Conservation (phyloP, 1,140 invertebrate species). For the Sminthurinus signatus region DNA sequence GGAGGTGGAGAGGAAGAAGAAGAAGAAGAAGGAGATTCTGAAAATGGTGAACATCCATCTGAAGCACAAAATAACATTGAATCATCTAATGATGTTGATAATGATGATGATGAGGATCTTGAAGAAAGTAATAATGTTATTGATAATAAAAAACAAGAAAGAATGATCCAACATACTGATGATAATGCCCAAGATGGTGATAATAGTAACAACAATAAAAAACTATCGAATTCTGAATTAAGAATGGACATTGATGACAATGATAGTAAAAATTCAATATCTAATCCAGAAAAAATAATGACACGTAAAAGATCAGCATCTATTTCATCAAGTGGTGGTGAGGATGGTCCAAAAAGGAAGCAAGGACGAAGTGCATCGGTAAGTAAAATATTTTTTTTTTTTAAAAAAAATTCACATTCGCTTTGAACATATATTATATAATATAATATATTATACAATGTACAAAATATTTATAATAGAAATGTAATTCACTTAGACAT, state of each 20-base stretch:
- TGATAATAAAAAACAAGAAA: background rate
- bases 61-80: slow-evolving; percentile 7
- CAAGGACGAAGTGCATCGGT: slow-evolving; percentile 27
- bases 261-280: background rate
- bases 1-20: slow-evolving; percentile 10
- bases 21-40: slow-evolving; percentile 4
- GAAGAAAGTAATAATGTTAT: too few species aligned
- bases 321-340: slow-evolving; percentile 23
- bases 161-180: background rate
- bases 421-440: background rate
- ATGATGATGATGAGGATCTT: slow-evolving; percentile 18
- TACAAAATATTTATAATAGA: too few species aligned
- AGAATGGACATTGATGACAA: background rate
- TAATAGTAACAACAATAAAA: background rate
- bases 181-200: background rate
- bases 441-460: too few species aligned
- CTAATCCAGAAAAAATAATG: background rate
- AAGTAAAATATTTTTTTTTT: background rate
- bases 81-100: slow-evolving; percentile 13
- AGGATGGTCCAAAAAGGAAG: slow-evolving; percentile 33
- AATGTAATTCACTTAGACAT: too few species aligned
- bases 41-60: background rate
- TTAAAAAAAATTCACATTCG: background rate
- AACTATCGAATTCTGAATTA: too few species aligned
- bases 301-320: slow-evolving; percentile 34